Evolutionary conservation across 2,888 invertebrate species (phyloP).

Genomic region (Hypselothyrea guttata): DNA sequence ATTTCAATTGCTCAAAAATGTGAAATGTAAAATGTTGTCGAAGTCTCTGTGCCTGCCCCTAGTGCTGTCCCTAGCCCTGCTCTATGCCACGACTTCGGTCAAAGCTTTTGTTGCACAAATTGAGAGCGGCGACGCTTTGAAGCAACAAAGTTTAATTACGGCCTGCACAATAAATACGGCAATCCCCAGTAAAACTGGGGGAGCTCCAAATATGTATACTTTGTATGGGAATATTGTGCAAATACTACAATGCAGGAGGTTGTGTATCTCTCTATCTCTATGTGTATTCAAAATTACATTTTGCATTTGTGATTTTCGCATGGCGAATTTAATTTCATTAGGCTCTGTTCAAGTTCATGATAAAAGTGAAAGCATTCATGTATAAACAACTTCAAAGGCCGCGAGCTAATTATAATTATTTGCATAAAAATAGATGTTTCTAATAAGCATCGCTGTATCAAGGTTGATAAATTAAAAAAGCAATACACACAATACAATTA

Average conservation of each 20-base stretch:
- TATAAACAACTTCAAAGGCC: constrained; percentile 3
- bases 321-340: not conserved
- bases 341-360: constrained; percentile 2
- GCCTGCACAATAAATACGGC: constrained; percentile 48
- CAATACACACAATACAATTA: no score
- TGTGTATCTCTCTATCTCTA: no score
- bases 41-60: constrained; percentile 32
- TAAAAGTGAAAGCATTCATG: constrained; percentile 1
- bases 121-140: constrained; percentile 72
- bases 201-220: constrained; percentile 55
- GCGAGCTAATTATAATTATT: not conserved
- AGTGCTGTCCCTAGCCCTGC: constrained; percentile 6
- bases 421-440: not conserved
- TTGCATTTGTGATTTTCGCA: constrained; percentile 2
- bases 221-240: constrained; percentile 55
- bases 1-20: constrained; percentile 72
- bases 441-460: no score
- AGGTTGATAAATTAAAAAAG: not conserved
- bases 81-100: constrained; percentile 4
- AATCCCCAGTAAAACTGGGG: not conserved
- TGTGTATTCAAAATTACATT: constrained; percentile 33
- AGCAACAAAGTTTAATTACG: constrained; percentile 74
- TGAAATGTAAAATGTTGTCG: constrained; percentile 47
- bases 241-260: constrained; percentile 31
- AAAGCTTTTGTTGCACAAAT: constrained; percentile 70